Evolutionary conservation across 1,140 invertebrate species (phyloP).

Genomic region (Drosophila rhopaloa): DNA sequence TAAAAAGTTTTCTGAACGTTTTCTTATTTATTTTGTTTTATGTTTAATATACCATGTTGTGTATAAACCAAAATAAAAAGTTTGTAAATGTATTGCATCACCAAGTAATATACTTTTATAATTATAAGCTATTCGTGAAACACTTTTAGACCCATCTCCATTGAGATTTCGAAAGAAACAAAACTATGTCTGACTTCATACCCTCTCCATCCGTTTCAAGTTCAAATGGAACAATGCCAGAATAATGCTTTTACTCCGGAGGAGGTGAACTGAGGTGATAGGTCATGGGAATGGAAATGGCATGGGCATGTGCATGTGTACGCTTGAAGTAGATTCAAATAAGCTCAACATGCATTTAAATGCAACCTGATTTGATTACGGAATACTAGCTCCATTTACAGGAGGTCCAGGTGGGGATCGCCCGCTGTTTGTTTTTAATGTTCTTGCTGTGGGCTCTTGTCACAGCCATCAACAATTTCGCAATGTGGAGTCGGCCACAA

Average conservation of each 20-base stretch:
- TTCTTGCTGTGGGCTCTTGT: not conserved
- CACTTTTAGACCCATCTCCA: constrained; percentile 4
- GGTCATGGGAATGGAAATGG: constrained; percentile 1
- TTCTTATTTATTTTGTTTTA: no score
- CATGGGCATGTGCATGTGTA: not conserved
- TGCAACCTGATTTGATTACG: constrained; percentile 63
- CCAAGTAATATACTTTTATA: not conserved
- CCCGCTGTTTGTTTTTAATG: not conserved
- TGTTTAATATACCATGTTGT: no score
- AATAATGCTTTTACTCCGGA: not conserved
- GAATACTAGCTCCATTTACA: not conserved
- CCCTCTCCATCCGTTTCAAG: not conserved
- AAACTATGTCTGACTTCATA: constrained; percentile 4
- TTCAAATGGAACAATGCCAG: constrained; percentile 25
- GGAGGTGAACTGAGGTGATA: constrained; percentile 4
- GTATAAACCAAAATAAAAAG: no score
- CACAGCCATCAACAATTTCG: constrained; percentile 35
- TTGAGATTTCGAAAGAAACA: constrained; percentile 1
- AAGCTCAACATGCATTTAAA: constrained; percentile 50
- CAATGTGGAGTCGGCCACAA: constrained; percentile 12
- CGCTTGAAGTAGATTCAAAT: constrained; percentile 24
- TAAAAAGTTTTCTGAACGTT: no score
- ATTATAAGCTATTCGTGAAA: not conserved
- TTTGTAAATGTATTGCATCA: not conserved
- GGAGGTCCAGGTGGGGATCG: not conserved